Percentiles rank a stretch among this genome's conserved stretches.
These are phyloP conservation scores for Apamea epomidion DNA, from an alignment of 2,888 invertebrate species.

Conservation along the genomic window DNA sequence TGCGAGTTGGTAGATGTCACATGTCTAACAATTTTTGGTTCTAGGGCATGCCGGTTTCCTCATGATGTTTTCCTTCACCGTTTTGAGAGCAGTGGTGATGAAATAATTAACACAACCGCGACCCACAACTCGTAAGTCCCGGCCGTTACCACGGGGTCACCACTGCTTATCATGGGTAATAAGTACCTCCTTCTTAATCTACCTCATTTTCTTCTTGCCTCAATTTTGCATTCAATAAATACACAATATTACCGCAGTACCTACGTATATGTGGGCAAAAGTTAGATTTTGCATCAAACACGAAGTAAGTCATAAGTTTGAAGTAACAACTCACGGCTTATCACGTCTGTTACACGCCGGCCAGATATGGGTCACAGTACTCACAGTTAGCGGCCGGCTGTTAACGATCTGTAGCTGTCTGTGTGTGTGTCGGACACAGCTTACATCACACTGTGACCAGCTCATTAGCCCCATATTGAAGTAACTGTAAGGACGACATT, in stretches of 20 bases:
- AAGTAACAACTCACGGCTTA: conserved; percentile 55
- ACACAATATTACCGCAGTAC: not conserved
- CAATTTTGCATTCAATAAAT: not conserved
- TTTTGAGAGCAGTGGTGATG: no score
- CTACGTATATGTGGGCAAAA: not conserved
- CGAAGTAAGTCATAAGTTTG: conserved; percentile 45
- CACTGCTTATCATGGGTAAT: no score
- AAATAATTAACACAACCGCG: no score
- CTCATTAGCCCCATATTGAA: conserved; percentile 52
- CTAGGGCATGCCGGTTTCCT: no score
- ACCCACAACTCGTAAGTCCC: no score
- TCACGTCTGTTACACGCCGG: conserved; percentile 43
- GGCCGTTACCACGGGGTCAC: no score
- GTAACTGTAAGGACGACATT: not conserved
- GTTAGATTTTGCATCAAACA: conserved; percentile 25
- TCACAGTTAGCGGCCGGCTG: conserved; percentile 44
- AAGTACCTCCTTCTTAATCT: not conserved
- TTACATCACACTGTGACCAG: conserved; percentile 31
- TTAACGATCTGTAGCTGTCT: conserved; percentile 49
- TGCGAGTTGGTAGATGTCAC: no score
- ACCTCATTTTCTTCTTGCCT: not conserved
- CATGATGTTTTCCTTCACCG: no score
- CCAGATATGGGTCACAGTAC: conserved; percentile 58
- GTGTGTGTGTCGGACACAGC: conserved; percentile 10
- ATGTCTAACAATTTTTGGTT: no score